Percentiles rank a stretch among this genome's conserved stretches.
Evolutionary conservation across 2,888 invertebrate species (phyloP).

Genomic region (Drosophila setosimentum): DNA sequence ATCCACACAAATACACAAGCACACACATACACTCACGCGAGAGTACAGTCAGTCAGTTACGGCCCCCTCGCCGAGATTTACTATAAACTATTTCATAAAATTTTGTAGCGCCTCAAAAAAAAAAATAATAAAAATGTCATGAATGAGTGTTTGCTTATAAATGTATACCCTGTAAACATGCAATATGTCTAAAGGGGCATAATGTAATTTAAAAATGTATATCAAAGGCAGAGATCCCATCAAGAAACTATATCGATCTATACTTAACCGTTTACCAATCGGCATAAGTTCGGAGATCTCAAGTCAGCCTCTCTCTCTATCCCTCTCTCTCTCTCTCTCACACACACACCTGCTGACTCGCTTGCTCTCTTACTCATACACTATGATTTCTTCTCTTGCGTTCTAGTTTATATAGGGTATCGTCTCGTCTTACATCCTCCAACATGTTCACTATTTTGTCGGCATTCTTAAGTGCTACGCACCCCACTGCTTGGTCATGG

Average conservation of each 20-base stretch:
- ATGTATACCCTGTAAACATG: neutral
- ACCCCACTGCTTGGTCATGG: constrained; percentile 7
- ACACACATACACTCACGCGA: neutral
- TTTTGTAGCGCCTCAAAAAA: constrained; percentile 44
- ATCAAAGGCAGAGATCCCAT: neutral
- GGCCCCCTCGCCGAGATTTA: constrained; percentile 62
- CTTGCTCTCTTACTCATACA: too few relatives aligned
- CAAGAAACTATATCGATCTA: neutral
- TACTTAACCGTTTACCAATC: neutral
- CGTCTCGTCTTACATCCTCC: neutral
- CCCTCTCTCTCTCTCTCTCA: neutral
- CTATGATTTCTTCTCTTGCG: neutral
- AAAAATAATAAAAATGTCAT: constrained; percentile 46
- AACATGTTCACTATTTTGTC: neutral
- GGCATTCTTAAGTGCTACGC: constrained; percentile 13
- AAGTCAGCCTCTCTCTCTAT: neutral
- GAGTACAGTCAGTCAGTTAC: constrained; percentile 18
- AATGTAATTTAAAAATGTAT: accelerated
- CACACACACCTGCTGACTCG: neutral
- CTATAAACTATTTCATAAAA: constrained; percentile 69
- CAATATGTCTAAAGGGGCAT: neutral
- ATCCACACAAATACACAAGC: neutral
- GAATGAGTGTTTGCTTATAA: constrained; percentile 39
- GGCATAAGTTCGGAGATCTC: neutral
- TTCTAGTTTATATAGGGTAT: neutral